Base-by-base conservation (phyloP, 2,113 vertebrate species). In the Bos indicus region DNA sequence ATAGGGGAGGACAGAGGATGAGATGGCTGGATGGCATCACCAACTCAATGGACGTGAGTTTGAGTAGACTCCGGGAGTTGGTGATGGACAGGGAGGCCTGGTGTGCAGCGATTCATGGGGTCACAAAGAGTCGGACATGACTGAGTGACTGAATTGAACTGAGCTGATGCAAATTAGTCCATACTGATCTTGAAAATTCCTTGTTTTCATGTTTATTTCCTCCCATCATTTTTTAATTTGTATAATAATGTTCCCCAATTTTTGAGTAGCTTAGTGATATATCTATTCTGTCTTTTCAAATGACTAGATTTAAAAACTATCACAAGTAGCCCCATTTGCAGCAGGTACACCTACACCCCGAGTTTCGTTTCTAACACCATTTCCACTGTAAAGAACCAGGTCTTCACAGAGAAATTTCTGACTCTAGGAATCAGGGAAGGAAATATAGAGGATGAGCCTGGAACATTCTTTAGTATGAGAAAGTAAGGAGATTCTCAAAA, bases 11-110 rank as follows among this genome's bases (percentile, higher is more conserved):
- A 59, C 57, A 5, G 25, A 59, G 25, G 10, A 26, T 12, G 57
- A 59, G 25, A 59, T 59, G 25, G 25, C 25, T 59, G 57, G 57
- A 59, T 59, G 57, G 25, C 57, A 28, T 60, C 10, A 28, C 25
- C 0, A 5, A 28, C 57, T 28, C 26, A 0, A 60, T 60, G 57
- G 26, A 28, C 11, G 0, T 60, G 25, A 28, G 57, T 60, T 0
- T 60, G 26, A 60, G 25, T 60, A 4, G 28, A 6, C 26, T 60
- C 26, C 0, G 11, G 26, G 59, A 28, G 26, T 6, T 28, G 26
- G 59, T 60, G 25, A 28, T 60, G 26, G 26, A 60, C 59, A 60
- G 26, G 11, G 11, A 60, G 59, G 26, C 26, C 59, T 28, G 25
- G 59, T 5, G 5, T 60, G 26, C 59, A 30, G 26, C 0, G 1